Evolutionary conservation across 1,140 invertebrate genomes (phyloP), one percentile per base, ranked within the genome.

Genomic region (Zophobas morio): DNA sequence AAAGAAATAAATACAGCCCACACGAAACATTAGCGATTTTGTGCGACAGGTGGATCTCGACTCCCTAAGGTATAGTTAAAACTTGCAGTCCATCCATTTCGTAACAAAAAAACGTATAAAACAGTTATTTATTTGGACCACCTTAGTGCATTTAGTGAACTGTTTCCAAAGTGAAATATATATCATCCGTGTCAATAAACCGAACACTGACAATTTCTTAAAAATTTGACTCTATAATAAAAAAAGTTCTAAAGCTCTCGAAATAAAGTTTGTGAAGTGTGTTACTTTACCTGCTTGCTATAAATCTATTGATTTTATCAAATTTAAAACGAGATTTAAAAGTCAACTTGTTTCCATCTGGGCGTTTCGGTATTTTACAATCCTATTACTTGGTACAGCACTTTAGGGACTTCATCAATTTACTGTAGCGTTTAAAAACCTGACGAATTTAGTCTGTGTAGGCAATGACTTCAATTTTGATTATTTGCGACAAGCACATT

Each of bases 381-480:
- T 76, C 75, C 75, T 76, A 76, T 76, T 76, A 76, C 70, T 54
- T 76, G 33, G 34, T 47, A 76, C 47, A 54, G 49, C 75, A 70
- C 75, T 70, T 54, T 54, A 56, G 75, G 54, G 75, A 70, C 35
- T 76, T 66, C 60, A 66, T 66, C 60, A 66, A 66, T 66, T 66
- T 32, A 39, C n/a, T 42, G 57, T 66, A 66, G 6, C 39, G 60
- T 66, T 66, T 66, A 42, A 46, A 57, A 66, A 66, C 39, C 39
- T 40, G 60, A 66, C 60, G 60, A 66, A 66, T 66, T 51, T 42
- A 5, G 40, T 32, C 42, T 66, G 60, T 42, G 39, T 63, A 40
- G 42, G 39, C 60, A 42, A 66, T 2, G 39, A 20, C 49, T 20
- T 51, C 6, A 20, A 51, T 32, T 66, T 66, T 20, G 39, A 66